These are phyloP conservation scores for Halisarca cf. caerulea DNA, from an alignment of 37 sponge, comb jelly and placozoan species.

Conservation along the genomic window DNA sequence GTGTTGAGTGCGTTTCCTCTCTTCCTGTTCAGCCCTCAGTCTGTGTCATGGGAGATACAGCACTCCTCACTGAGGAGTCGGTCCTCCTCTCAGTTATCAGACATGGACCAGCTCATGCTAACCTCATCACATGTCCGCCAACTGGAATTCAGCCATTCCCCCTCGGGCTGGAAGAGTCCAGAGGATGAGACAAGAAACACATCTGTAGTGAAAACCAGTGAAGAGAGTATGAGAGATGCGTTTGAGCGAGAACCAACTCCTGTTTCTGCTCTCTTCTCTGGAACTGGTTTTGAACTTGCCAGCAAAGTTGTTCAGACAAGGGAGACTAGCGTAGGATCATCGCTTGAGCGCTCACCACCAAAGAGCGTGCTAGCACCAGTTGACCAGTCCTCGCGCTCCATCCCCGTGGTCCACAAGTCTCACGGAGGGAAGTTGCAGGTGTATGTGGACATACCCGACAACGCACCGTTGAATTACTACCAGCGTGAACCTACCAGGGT, in stretches of 20 bases:
- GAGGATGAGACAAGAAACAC: too few species aligned
- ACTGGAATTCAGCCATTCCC: neutral
- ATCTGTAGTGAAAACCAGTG: too few species aligned
- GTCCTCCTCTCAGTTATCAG: neutral
- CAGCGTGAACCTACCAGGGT: neutral
- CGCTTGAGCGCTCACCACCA: neutral
- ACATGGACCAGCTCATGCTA: too few species aligned
- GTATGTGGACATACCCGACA: neutral
- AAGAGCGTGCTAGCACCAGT: neutral
- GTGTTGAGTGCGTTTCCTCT: neutral
- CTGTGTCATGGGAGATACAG: conserved; percentile 77
- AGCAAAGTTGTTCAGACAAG: neutral
- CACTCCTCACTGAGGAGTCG: neutral
- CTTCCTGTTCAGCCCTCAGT: conserved; percentile 42
- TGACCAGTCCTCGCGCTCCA: neutral
- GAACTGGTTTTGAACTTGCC: neutral
- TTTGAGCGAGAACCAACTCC: conserved; percentile 23
- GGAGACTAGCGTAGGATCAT: neutral
- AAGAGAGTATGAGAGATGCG: too few species aligned
- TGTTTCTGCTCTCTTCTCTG: neutral
- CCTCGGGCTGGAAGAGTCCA: neutral
- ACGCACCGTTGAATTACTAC: neutral
- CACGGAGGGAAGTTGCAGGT: conserved; percentile 33
- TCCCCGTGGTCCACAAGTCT: conserved; percentile 10
- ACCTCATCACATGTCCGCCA: neutral